Conservation (phyloP, 1,140 invertebrate species). For the Ruditapes philippinarum region DNA sequence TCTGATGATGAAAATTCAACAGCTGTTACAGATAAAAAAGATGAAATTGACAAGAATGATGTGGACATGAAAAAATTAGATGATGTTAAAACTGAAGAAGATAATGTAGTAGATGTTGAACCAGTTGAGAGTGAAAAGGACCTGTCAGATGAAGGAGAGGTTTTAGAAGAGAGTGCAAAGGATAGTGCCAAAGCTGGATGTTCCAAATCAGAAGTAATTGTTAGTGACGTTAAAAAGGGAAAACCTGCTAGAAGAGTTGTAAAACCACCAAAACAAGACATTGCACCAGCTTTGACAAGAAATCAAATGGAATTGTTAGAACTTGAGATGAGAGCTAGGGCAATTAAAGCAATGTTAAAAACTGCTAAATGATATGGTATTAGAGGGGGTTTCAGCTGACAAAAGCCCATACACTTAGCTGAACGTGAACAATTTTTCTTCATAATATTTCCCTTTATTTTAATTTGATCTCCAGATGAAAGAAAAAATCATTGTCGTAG, state of each 20-base stretch:
- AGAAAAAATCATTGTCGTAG: too few species aligned
- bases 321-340: conserved; percentile 87
- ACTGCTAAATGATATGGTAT: conserved; percentile 58
- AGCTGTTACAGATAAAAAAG: conserved; percentile 19
- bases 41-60: conserved; percentile 8
- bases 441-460: too few species aligned
- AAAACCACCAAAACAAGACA: conserved; percentile 25
- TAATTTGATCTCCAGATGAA: too few species aligned
- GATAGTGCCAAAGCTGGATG: background rate
- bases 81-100: background rate
- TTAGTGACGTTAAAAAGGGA: conserved; percentile 14
- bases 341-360: conserved; percentile 87
- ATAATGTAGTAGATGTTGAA: conserved; percentile 29
- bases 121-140: background rate
- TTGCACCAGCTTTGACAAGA: conserved; percentile 75
- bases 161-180: conserved; percentile 22
- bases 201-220: background rate
- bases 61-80: too few species aligned
- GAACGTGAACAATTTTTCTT: too few species aligned
- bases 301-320: conserved; percentile 87
- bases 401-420: too few species aligned
- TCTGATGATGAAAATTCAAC: too few species aligned
- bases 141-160: background rate
- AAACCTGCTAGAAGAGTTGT: conserved; percentile 18
- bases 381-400: too few species aligned